Evolutionary conservation across 2,113 vertebrate genomes (phyloP), one percentile per base, ranked within the genome.

Genomic region (Engystomops pustulosus): DNA sequence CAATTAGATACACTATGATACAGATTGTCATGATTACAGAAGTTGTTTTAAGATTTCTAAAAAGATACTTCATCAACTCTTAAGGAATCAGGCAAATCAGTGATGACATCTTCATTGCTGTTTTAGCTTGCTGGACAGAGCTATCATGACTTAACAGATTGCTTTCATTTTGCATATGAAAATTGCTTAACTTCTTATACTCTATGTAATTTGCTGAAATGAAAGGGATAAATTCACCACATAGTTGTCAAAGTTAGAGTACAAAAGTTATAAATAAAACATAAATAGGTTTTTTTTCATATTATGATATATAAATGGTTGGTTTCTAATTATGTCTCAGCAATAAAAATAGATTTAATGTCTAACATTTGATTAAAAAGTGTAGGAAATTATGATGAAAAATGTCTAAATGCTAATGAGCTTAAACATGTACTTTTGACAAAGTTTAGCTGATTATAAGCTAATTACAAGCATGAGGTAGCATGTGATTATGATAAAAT

Each of bases 341-440:
- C 9, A 70, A 67, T 67, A 67, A 67, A 67, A 67, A 67, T 34
- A 34, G 60, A 34, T 65, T 65, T 65, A 65, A 65, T 12, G 1
- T 4, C 20, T 67, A 18, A 6, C 67, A 69, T 69, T 69, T 41
- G 62, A 67, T 44, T 70, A 70, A 38, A 38, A 41, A 38, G 68
- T 70, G 36, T 70, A 67, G 36, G 18, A 20, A 62, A n/a, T 20
- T 44, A 18, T 14, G 68, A 20, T 70, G 25, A 14, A 60, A 44
- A 41, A 41, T 70, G 9, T 17, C 68, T 70, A 44, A 70, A 70
- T 70, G 68, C 68, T 44, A 23, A 70, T 38, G 36, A 70, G 27
- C 36, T 70, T 2, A 41, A 70, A 70, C 68, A 70, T 41, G 6
- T 70, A 44, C 25, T 67, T 67, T 67, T 67, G n/a, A 23, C n/a